Conservation (phyloP, 2,113 vertebrate species). For the Amphiprion ocellaris region DNA sequence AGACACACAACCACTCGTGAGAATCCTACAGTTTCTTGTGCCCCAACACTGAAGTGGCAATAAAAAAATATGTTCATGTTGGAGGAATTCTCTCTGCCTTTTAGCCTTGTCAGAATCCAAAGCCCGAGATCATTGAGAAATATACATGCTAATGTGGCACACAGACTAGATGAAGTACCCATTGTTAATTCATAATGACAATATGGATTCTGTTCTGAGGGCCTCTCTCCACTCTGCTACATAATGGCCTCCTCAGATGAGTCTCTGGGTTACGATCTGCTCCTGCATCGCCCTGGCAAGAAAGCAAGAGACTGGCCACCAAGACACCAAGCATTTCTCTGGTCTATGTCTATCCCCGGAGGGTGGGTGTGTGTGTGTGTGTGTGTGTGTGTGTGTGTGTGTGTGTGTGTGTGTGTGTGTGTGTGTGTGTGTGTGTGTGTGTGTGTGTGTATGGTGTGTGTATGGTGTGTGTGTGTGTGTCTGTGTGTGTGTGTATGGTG, state of each 20-base stretch:
- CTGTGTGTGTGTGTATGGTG: constrained; percentile 37
- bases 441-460: constrained; percentile 32
- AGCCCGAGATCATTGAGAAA: neutral
- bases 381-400: constrained; percentile 34
- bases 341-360: constrained; percentile 57
- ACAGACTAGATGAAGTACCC: constrained; percentile 8
- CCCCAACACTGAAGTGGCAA: neutral
- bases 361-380: constrained; percentile 26
- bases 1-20: neutral
- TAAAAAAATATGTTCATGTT: neutral
- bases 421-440: constrained; percentile 40
- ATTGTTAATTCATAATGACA: constrained; percentile 83
- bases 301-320: constrained; percentile 69
- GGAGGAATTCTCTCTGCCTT: neutral
- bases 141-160: neutral
- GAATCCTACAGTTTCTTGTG: neutral
- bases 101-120: neutral
- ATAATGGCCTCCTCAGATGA: constrained; percentile 67
- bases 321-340: constrained; percentile 72
- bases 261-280: constrained; percentile 63
- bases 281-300: constrained; percentile 70
- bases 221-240: constrained; percentile 52
- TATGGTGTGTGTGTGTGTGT: constrained; percentile 21
- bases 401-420: constrained; percentile 22
- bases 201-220: constrained; percentile 84